These are phyloP conservation scores for Henicopernis longicauda DNA, from an alignment of 2,113 vertebrate genomes.

Conservation along the genomic window DNA sequence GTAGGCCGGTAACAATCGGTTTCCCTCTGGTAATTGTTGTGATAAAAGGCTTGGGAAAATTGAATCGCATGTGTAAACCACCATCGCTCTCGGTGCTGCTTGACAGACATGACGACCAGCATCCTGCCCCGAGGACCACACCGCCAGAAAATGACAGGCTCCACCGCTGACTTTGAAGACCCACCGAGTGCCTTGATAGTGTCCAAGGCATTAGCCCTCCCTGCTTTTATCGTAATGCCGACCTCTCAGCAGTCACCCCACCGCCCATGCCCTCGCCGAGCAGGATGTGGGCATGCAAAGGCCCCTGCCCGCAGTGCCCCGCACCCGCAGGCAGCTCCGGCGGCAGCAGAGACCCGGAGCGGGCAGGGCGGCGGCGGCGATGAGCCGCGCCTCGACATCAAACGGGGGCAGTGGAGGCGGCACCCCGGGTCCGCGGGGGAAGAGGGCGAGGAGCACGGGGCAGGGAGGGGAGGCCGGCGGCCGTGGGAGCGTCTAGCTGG, in stretches of 20 bases:
- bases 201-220: not conserved
- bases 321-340: not conserved
- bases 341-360: not conserved
- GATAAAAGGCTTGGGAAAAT: not conserved
- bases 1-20: not conserved
- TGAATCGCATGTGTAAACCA: not conserved
- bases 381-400: constrained; percentile 1
- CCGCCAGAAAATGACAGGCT: not conserved
- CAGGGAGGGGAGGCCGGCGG: not conserved
- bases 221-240: not conserved
- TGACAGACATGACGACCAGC: not conserved
- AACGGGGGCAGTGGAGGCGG: not conserved
- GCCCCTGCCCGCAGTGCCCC: not conserved
- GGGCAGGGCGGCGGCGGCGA: not conserved
- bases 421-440: not conserved
- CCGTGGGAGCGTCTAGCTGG: not conserved
- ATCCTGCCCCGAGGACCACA: not conserved
- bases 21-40: not conserved
- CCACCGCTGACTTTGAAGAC: constrained; percentile 1
- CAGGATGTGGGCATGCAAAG: constrained; percentile 13
- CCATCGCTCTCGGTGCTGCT: not conserved
- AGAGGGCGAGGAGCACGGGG: not conserved
- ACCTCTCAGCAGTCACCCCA: not conserved
- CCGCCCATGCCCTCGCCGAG: not conserved
- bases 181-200: not conserved